Conservation (phyloP, 2,888 invertebrate species). For the Tenthredo livida region DNA sequence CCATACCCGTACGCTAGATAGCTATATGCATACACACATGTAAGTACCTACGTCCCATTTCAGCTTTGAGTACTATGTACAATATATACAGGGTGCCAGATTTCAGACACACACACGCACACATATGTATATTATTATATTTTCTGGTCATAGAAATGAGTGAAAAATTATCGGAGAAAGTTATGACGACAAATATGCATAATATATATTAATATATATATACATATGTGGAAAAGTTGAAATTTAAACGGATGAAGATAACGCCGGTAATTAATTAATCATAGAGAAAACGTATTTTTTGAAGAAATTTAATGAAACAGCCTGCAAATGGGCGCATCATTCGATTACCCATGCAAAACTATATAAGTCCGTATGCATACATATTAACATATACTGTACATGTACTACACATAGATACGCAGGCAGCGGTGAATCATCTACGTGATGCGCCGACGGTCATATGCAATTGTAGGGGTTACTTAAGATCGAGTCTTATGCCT, state of each 20-base stretch:
- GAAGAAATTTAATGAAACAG: not conserved
- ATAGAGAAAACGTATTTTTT: not conserved
- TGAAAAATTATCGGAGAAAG: not conserved
- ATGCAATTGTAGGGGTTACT: slow-evolving; percentile 35
- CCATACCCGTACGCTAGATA: not conserved
- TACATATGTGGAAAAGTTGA: not conserved
- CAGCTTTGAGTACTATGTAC: not conserved
- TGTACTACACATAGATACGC: not conserved
- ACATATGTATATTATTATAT: not conserved
- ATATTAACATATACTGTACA: not conserved
- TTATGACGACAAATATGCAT: not conserved
- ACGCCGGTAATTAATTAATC: not conserved
- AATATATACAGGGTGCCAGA: not conserved
- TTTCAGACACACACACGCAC: not conserved
- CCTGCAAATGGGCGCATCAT: not conserved
- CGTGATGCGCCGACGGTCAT: slow-evolving; percentile 22
- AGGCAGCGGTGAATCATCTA: not conserved
- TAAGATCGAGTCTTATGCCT: not conserved
- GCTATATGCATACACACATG: not conserved
- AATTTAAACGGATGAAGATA: not conserved
- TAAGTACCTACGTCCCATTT: not conserved
- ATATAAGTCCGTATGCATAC: not conserved
- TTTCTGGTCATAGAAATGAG: not conserved
- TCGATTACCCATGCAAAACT: not conserved
- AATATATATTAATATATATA: too few species aligned